These are phyloP conservation scores for Aythya baeri DNA, from an alignment of 2,113 vertebrate genomes.

Conservation along the genomic window DNA sequence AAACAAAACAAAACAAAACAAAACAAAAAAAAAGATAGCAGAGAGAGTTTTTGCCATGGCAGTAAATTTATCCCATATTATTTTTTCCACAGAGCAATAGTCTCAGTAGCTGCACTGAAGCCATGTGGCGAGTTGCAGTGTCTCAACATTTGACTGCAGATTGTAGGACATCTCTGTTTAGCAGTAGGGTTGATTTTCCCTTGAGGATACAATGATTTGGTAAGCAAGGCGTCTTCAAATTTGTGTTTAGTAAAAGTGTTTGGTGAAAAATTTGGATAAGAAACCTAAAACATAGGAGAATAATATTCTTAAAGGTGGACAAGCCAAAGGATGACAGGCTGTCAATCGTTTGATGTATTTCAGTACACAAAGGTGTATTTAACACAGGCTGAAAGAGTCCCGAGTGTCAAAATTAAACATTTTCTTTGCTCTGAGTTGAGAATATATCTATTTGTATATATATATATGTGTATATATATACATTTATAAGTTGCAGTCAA, in stretches of 20 bases:
- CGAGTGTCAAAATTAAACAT: background rate
- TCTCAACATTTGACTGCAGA: background rate
- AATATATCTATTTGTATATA: background rate
- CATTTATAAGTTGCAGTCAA: background rate
- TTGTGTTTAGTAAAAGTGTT: background rate
- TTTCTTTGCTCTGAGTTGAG: background rate
- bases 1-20: background rate
- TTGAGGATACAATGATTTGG: background rate
- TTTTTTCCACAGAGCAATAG: background rate
- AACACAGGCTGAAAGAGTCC: background rate
- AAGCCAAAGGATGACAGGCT: background rate
- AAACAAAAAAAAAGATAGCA: background rate
- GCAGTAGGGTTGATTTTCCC: background rate
- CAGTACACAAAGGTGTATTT: background rate
- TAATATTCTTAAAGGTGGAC: background rate
- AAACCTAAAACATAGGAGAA: background rate
- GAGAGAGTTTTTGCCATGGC: background rate
- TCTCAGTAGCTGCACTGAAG: background rate
- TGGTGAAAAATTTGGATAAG: background rate
- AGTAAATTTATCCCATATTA: background rate
- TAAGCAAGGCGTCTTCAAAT: background rate
- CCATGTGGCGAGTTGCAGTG: background rate
- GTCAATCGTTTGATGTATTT: background rate
- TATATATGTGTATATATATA: background rate
- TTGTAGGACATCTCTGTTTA: background rate